Evolutionary conservation across 2,113 vertebrate species (phyloP).

Genomic region (Alectura lathami): DNA sequence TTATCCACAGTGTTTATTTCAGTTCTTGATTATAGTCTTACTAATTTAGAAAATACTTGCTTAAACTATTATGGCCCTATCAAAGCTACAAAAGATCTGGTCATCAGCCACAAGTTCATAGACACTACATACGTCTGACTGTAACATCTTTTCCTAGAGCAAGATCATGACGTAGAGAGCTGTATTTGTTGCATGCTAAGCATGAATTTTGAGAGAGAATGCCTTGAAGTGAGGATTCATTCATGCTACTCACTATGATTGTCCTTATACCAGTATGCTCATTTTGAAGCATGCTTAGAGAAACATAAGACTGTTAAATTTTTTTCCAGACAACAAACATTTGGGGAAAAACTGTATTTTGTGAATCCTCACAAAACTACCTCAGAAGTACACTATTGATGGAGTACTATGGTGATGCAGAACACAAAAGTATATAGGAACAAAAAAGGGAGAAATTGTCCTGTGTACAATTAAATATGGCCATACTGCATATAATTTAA

Average conservation of each 20-base stretch:
- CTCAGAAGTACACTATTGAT: background rate
- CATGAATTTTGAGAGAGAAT: background rate
- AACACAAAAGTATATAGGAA: background rate
- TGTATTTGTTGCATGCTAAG: background rate
- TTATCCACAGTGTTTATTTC: background rate
- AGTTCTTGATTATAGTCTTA: background rate
- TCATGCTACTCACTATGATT: background rate
- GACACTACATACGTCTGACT: background rate
- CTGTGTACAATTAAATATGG: background rate
- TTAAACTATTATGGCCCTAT: background rate
- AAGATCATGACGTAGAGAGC: background rate
- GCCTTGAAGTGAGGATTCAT: background rate
- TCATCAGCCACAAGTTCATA: background rate
- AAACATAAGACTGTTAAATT: background rate
- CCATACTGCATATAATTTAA: constrained; percentile 10
- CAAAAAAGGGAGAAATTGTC: background rate
- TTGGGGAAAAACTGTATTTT: background rate
- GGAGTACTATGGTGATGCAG: background rate
- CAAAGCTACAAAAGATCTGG: background rate
- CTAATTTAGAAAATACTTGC: background rate
- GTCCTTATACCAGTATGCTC: background rate
- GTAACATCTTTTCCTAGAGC: background rate
- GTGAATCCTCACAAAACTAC: background rate
- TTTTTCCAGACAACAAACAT: background rate
- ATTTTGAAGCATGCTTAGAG: background rate